phyloP scores from a whole-genome alignment of 2,888 invertebrate species.

The Callinectes sapidus region DNA sequence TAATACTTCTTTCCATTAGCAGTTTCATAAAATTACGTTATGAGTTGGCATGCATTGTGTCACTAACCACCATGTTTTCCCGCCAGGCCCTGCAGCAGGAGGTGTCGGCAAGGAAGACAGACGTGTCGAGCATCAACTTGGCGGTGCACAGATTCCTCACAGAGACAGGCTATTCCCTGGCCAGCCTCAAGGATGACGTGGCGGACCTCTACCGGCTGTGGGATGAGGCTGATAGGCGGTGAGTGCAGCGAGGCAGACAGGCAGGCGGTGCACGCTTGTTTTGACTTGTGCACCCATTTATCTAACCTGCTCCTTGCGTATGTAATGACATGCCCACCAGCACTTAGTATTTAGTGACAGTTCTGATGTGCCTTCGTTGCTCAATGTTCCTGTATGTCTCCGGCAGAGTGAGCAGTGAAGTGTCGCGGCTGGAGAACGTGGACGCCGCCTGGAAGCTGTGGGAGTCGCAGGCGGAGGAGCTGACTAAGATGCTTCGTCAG shows the following conservation, averaged over 20 bases:
- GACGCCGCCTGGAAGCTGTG: conserved; percentile 83
- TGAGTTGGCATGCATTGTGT: background rate
- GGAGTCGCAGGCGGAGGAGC: conserved; percentile 85
- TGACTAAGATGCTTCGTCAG: conserved; percentile 85
- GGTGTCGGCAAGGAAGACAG: conserved; percentile 77
- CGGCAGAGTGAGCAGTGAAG: conserved; percentile 62
- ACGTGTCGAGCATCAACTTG: conserved; percentile 80
- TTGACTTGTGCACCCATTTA: conserved; percentile 60
- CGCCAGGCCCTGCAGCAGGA: conserved; percentile 75
- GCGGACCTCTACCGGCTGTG: conserved; percentile 83
- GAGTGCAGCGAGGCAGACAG: conserved; percentile 74
- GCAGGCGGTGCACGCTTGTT: background rate
- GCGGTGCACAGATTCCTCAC: conserved; percentile 79
- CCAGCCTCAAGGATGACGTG: conserved; percentile 81
- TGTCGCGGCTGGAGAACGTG: conserved; percentile 65
- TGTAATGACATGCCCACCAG: background rate
- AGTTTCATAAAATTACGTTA: background rate
- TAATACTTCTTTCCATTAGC: background rate
- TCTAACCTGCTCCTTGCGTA: background rate
- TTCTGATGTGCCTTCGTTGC: background rate
- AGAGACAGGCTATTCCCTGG: conserved; percentile 78
- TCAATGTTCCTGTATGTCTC: background rate
- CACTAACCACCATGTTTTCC: background rate
- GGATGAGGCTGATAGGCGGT: conserved; percentile 85
- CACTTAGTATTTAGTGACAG: background rate